Conservation (phyloP, 2,113 vertebrate genomes). For the Odontesthes bonariensis region DNA sequence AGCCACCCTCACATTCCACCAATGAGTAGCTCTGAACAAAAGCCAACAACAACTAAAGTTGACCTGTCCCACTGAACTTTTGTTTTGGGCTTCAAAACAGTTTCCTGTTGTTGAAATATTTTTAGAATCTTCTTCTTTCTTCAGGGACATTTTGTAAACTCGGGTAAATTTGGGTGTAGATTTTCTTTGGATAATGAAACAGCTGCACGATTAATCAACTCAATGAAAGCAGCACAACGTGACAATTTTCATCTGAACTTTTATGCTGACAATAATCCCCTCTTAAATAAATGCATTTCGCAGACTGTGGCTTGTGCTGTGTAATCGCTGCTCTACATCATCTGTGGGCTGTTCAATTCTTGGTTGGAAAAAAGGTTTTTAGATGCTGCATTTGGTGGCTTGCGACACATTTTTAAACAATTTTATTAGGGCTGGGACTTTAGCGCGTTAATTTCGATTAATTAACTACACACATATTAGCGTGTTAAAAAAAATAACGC, state of each 20-base stretch:
- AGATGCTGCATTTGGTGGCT: too few relatives aligned
- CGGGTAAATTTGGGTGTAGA: neutral
- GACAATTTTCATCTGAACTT: too few relatives aligned
- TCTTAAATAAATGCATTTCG: too few relatives aligned
- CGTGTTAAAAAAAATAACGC: too few relatives aligned
- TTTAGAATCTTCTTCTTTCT: conserved; percentile 3
- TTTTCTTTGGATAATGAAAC: neutral
- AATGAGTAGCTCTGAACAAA: conserved; percentile 33
- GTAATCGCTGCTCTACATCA: neutral
- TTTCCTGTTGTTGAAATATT: conserved; percentile 4
- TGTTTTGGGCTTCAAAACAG: neutral
- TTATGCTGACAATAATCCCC: too few relatives aligned
- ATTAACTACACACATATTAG: too few relatives aligned
- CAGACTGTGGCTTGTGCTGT: too few relatives aligned
- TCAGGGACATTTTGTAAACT: neutral
- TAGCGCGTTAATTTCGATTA: too few relatives aligned
- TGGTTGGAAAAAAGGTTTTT: neutral
- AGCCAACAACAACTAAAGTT: conserved; percentile 43
- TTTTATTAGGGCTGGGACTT: too few relatives aligned
- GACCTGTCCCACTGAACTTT: conserved; percentile 15
- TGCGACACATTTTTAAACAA: too few relatives aligned
- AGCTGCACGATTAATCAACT: neutral
- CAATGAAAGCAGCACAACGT: too few relatives aligned
- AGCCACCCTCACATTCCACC: conserved; percentile 37
- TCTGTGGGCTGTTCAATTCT: neutral